These are phyloP conservation scores for Strigamia transsilvanica DNA, from an alignment of 2,888 invertebrate species.

Conservation along the genomic window DNA sequence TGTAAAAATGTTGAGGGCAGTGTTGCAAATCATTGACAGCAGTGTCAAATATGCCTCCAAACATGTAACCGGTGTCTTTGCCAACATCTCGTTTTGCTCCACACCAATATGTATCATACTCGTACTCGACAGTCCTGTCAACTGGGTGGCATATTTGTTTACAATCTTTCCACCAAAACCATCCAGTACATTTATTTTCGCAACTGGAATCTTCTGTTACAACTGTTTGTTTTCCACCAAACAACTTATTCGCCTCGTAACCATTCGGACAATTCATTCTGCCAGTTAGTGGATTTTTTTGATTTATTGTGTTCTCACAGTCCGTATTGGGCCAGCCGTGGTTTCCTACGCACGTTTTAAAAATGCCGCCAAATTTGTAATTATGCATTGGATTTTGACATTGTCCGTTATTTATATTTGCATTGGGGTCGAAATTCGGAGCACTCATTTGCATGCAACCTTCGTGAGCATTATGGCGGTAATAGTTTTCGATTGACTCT, in stretches of 20 bases:
- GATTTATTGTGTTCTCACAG: neutral
- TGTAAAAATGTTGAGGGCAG: neutral
- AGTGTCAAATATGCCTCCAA: constrained; percentile 12
- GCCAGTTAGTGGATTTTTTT: constrained; percentile 6
- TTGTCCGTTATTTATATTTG: neutral
- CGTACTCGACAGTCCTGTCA: too few species aligned
- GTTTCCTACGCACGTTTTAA: neutral
- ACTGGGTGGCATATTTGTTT: neutral
- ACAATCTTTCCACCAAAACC: neutral
- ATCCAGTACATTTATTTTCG: neutral
- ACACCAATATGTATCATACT: constrained; percentile 19
- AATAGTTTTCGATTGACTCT: neutral
- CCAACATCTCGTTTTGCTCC: neutral
- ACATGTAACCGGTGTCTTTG: constrained; percentile 37
- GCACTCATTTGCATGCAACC: constrained; percentile 4
- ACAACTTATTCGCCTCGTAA: neutral
- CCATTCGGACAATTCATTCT: neutral
- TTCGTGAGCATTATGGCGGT: constrained; percentile 10
- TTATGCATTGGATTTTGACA: neutral
- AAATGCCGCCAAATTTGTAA: constrained; percentile 30
- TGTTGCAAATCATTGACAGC: neutral
- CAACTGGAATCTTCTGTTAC: neutral
- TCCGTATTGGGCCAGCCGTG: neutral
- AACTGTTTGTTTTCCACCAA: neutral
- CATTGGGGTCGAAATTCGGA: constrained; percentile 10